Conservation (phyloP, 2,797 vertebrate genomes). For the Chromobotia macracanthus region DNA sequence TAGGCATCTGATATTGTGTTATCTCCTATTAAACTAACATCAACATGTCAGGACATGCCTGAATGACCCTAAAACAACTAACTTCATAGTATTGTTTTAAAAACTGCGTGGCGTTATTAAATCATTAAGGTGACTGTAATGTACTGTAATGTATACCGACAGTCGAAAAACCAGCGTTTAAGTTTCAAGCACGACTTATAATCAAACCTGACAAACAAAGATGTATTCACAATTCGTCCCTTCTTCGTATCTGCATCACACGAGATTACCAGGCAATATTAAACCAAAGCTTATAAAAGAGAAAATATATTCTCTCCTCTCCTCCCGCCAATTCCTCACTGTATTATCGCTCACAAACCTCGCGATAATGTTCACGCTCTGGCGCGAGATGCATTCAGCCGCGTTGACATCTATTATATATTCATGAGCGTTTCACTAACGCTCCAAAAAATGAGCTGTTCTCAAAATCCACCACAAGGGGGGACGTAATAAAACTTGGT, state of each 20-base stretch:
- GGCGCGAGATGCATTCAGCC: too few species aligned
- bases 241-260: not conserved
- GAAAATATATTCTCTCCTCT: not conserved
- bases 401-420: not conserved
- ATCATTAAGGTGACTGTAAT: not conserved
- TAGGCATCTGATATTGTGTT: not conserved
- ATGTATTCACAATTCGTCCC: not conserved
- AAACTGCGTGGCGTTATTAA: not conserved
- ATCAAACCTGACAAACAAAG: not conserved
- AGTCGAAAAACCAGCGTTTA: not conserved
- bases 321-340: not conserved
- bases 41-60: too few species aligned
- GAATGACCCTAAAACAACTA: too few species aligned
- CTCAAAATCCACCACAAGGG: constrained; percentile 42
- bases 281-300: not conserved
- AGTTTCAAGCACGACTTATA: not conserved
- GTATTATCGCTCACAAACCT: not conserved
- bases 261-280: not conserved
- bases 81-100: not conserved
- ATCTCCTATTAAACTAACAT: too few species aligned
- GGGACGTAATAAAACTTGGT: constrained; percentile 7
- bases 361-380: not conserved
- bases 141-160: not conserved
- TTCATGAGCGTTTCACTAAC: not conserved
- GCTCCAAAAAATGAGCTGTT: constrained; percentile 18